Evolutionary conservation across 2,888 invertebrate species (phyloP).

Genomic region (Tetranychus truncatus): DNA sequence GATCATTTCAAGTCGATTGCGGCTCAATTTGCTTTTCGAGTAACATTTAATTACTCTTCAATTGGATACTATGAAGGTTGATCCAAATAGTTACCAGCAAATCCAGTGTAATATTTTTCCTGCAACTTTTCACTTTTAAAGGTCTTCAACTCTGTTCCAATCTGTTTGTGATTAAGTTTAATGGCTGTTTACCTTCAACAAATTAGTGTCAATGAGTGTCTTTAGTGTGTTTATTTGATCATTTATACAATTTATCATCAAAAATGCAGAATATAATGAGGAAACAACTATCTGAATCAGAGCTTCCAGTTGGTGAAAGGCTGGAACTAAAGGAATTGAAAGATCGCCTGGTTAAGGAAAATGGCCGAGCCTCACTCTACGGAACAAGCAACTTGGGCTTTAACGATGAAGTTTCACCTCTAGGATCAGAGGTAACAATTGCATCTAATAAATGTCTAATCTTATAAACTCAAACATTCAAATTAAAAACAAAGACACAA

Average conservation of each 20-base stretch:
- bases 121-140: too few species aligned
- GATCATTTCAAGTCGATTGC: too few species aligned
- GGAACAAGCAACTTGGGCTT: slow-evolving; percentile 74
- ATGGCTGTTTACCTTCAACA: too few species aligned
- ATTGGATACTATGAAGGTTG: too few species aligned
- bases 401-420: slow-evolving; percentile 31
- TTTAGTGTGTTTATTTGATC: too few species aligned
- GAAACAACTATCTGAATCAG: slow-evolving; percentile 25
- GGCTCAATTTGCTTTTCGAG: too few species aligned
- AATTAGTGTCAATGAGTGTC: too few species aligned
- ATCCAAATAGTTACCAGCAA: too few species aligned
- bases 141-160: too few species aligned
- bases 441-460: background rate
- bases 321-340: slow-evolving; percentile 62
- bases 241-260: background rate
- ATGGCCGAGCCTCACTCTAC: slow-evolving; percentile 36
- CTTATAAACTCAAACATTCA: background rate
- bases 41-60: too few species aligned
- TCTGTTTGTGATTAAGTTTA: too few species aligned
- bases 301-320: slow-evolving; percentile 26
- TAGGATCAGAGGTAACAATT: background rate
- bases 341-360: slow-evolving; percentile 58
- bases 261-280: slow-evolving; percentile 27
- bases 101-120: too few species aligned
- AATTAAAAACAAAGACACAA: background rate